Percentiles rank a stretch among this genome's conserved stretches.
These are phyloP conservation scores for Pammene aurita DNA, from an alignment of 2,888 invertebrate species.

Conservation along the genomic window DNA sequence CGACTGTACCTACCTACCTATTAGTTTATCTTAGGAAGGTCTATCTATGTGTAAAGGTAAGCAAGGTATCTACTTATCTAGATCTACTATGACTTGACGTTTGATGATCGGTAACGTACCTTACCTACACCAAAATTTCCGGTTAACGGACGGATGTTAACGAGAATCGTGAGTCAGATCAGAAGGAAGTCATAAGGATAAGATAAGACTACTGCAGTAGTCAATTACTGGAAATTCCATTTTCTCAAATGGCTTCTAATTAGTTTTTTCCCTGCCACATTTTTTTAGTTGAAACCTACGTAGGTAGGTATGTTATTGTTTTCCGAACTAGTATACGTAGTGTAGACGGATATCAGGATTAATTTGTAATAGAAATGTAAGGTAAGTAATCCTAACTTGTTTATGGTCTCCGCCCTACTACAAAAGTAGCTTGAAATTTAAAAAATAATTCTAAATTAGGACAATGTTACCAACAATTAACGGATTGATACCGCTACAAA, in stretches of 20 bases:
- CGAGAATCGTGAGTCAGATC: conserved; percentile 15
- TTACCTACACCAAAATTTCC: conserved; percentile 18
- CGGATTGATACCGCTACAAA: background rate
- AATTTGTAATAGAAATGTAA: too few relatives aligned
- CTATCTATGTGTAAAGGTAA: background rate
- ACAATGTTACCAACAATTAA: conserved; percentile 27
- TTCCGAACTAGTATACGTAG: too few relatives aligned
- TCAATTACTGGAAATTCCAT: background rate
- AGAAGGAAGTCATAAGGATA: conserved; percentile 3
- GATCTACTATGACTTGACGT: background rate
- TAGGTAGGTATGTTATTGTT: too few relatives aligned
- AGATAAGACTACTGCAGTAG: background rate
- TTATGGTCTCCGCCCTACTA: too few relatives aligned
- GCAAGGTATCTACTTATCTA: conserved; percentile 7
- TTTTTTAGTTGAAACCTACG: background rate
- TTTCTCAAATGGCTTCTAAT: background rate
- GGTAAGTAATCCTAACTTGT: too few relatives aligned
- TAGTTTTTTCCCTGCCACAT: background rate
- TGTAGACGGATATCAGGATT: too few relatives aligned
- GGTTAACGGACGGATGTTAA: conserved; percentile 11
- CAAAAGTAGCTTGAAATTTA: background rate
- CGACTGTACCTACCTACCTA: too few relatives aligned
- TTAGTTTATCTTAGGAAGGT: background rate
- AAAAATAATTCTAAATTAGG: background rate
- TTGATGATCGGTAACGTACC: background rate